Evolutionary conservation across 2,888 invertebrate genomes (phyloP), one percentile per base, ranked within the genome.

Genomic region (Scaptomyza cyrtandrae): DNA sequence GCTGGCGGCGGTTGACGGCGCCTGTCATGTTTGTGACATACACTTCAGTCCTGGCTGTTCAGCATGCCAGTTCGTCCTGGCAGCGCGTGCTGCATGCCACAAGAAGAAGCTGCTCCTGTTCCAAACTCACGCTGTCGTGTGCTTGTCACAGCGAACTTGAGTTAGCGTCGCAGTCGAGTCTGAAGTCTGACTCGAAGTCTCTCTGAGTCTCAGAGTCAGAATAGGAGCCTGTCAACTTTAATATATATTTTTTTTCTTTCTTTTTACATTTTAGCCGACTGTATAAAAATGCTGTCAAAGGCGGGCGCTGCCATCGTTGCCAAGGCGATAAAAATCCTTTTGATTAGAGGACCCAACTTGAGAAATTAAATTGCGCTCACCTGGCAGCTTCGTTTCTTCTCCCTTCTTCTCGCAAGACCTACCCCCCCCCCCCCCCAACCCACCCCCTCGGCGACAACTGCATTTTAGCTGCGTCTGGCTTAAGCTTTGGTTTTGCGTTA

Each of bases 341-440:
- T 88, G 86, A 88, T 86, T 88, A 84, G 85, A 86, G 78, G 78
- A 67, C 48, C 60, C 74, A 86, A 69, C 81, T 88, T 89, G 81
- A 88, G 88, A 88, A 88, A 88, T 88, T 88, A 88, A 87, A 88
- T 89, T 86, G 84, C 80, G 83, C 86, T 82, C 85, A 87, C 86
- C 88, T 87, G 87, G 74, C 83, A 76, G 73, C 78, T 59, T 68
- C 59, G 78, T 60, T 66, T 62, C 58, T 48, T 7, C 46, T 41
- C 29, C 35, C 48, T 52, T 52, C 19, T 13, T 1, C 19, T 19
- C 1, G 11, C 44, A 43, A 27, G 48, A 24, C 3, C 44, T 35
- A 1, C 2, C 24, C 13, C 3, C 44, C 2, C 1, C 9, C 41
- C 43, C 19, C 29, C 27, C 11, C 31, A 37, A n/a, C 10, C 10